Evolutionary conservation across 1,140 invertebrate species (phyloP).

Genomic region (Vollenhovia emeryi): DNA sequence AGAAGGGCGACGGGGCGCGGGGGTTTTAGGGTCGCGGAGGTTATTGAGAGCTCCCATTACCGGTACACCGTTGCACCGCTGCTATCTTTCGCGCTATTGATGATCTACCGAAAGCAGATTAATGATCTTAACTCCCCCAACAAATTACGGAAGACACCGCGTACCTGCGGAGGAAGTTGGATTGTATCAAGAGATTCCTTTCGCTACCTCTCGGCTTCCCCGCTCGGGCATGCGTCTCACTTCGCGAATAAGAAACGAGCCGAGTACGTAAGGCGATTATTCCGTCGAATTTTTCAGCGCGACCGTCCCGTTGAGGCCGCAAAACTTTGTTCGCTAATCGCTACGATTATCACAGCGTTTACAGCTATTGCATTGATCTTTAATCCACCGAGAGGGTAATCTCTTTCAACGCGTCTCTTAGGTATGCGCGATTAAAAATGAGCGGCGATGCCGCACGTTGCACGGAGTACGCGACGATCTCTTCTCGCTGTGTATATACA

Average conservation of each 20-base stretch:
- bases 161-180: constrained; percentile 63
- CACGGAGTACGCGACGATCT: not conserved
- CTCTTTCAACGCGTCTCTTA: not conserved
- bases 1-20: constrained; percentile 56
- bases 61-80: constrained; percentile 80
- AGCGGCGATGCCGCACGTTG: not conserved
- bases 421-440: not conserved
- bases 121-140: constrained; percentile 81
- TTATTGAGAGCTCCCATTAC: constrained; percentile 85
- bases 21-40: constrained; percentile 74
- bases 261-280: not conserved
- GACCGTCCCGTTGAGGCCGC: not conserved
- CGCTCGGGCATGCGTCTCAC: constrained; percentile 27
- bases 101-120: constrained; percentile 83
- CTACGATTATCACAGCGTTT: not conserved
- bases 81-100: constrained; percentile 85
- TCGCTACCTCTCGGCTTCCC: constrained; percentile 29
- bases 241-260: constrained; percentile 45
- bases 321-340: not conserved
- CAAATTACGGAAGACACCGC: constrained; percentile 80
- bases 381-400: not conserved
- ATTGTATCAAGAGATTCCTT: constrained; percentile 63
- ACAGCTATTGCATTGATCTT: not conserved
- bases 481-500: not conserved
- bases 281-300: not conserved